Conservation (phyloP, 2,113 vertebrate species). For the Toxotes jaculatrix region DNA sequence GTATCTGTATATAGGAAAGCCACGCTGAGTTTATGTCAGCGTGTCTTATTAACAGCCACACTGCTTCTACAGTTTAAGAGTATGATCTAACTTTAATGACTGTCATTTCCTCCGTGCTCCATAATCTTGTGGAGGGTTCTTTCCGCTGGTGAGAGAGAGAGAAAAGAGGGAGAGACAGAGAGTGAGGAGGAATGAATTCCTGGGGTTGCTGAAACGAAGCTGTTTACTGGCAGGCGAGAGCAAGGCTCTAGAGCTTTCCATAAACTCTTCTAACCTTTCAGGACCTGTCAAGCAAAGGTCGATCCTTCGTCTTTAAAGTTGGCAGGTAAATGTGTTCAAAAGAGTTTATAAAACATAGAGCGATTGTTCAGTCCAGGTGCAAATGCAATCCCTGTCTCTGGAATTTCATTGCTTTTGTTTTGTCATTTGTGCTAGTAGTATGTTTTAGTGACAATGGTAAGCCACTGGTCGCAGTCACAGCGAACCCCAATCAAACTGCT, state of each 20-base stretch:
- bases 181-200: constrained; percentile 66
- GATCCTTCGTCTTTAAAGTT: background rate
- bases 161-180: constrained; percentile 24
- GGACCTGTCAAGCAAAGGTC: background rate
- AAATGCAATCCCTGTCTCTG: background rate
- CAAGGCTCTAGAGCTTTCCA: constrained; percentile 7
- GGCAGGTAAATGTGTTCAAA: background rate
- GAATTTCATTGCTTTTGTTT: background rate
- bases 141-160: constrained; percentile 53
- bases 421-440: background rate
- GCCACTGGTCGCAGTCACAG: background rate
- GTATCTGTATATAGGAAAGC: constrained; percentile 29
- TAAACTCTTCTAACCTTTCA: constrained; percentile 19
- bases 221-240: constrained; percentile 26
- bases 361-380: background rate
- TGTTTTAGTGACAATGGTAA: background rate
- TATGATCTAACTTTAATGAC: constrained; percentile 77
- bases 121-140: constrained; percentile 70
- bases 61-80: constrained; percentile 57
- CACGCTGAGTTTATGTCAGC: constrained; percentile 18
- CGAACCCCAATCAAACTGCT: background rate
- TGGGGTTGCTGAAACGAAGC: constrained; percentile 54
- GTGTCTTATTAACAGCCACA: constrained; percentile 54
- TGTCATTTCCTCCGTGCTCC: constrained; percentile 64
- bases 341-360: background rate